phyloP scores from a whole-genome alignment of 2,888 invertebrate species.

The Eupithecia exiguata region DNA sequence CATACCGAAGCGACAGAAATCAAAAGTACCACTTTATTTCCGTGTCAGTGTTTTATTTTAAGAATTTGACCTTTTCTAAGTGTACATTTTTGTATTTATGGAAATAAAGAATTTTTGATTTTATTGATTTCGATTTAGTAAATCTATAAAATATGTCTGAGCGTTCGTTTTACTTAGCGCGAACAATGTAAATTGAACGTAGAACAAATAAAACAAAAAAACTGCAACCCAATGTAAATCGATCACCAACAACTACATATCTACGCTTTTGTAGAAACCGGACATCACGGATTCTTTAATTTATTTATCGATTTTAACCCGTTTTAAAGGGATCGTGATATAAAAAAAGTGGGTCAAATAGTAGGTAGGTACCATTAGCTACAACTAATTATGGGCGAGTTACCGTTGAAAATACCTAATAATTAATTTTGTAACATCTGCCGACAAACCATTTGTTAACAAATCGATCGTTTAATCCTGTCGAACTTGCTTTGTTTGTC shows the following conservation, averaged over 20 bases:
- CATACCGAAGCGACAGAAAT: no score
- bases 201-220: neutral
- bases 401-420: neutral
- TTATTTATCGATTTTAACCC: neutral
- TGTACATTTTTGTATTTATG: no score
- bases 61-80: no score
- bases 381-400: neutral
- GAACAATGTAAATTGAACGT: neutral
- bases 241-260: neutral
- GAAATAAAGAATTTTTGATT: no score
- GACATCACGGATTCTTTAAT: neutral
- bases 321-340: neutral
- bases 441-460: neutral
- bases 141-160: no score
- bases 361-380: neutral
- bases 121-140: no score
- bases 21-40: no score
- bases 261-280: neutral
- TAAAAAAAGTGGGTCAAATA: neutral
- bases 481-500: slow-evolving; percentile 5
- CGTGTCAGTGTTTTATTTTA: no score
- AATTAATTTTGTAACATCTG: neutral
- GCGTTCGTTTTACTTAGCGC: neutral
- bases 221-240: no score
- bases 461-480: slow-evolving; percentile 7